Evolutionary conservation across 1,140 invertebrate genomes (phyloP).

Genomic region (Saccostrea echinata): DNA sequence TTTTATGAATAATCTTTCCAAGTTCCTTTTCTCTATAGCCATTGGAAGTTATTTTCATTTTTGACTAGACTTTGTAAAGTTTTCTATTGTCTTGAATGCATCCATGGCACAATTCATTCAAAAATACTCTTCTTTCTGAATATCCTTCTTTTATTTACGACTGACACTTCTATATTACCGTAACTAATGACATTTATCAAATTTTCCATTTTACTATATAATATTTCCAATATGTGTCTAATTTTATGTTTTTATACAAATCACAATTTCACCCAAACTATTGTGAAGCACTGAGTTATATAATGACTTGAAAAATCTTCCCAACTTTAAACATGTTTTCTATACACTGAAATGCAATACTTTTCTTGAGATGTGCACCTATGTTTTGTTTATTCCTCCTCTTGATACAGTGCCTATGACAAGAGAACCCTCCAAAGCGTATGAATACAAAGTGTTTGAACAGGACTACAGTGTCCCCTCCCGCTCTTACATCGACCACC

Average conservation of each 20-base stretch:
- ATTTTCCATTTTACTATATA: neutral
- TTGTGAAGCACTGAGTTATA: too few species aligned
- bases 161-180: neutral
- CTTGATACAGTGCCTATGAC: slow-evolving; percentile 53
- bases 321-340: too few species aligned
- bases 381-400: slow-evolving; percentile 22
- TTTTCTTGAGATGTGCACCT: neutral
- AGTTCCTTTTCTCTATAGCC: neutral
- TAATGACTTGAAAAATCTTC: too few species aligned
- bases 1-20: neutral
- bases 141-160: neutral
- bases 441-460: slow-evolving; percentile 58
- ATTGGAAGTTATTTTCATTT: neutral
- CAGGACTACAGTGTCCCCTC: slow-evolving; percentile 69
- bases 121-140: neutral
- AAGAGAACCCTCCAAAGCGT: slow-evolving; percentile 52
- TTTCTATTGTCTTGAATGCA: neutral
- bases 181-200: neutral
- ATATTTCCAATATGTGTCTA: neutral
- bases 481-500: slow-evolving; percentile 73
- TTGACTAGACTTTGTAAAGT: neutral
- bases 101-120: neutral
- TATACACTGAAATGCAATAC: too few species aligned
- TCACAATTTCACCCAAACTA: neutral
- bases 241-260: neutral